Evolutionary conservation across 2,888 invertebrate genomes (phyloP).

Genomic region (Myopa tessellatipennis): DNA sequence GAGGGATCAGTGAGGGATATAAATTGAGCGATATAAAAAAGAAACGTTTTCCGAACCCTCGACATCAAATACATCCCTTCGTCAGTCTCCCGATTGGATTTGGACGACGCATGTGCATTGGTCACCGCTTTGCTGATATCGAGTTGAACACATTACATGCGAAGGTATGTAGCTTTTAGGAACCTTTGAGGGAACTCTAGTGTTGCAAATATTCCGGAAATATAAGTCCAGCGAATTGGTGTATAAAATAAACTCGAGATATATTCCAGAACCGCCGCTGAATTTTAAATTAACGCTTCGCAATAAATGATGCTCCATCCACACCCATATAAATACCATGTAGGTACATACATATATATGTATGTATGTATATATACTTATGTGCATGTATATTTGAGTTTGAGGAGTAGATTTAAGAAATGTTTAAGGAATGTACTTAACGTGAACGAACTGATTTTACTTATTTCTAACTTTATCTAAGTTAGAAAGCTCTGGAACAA

Average conservation of each 20-base stretch:
- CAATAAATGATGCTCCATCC: slow-evolving; percentile 52
- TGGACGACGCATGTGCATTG: slow-evolving; percentile 81
- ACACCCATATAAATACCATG: background rate
- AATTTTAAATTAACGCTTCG: slow-evolving; percentile 74
- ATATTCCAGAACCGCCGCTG: slow-evolving; percentile 78
- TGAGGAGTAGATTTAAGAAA: no score
- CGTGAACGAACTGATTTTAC: no score
- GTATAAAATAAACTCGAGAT: slow-evolving; percentile 80
- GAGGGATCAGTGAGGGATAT: no score
- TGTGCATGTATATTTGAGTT: no score
- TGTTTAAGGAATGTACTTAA: no score
- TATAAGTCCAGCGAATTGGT: slow-evolving; percentile 76
- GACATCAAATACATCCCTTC: slow-evolving; percentile 78
- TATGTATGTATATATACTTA: no score
- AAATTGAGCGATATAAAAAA: no score
- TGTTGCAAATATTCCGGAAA: slow-evolving; percentile 76
- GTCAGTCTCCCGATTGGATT: slow-evolving; percentile 82
- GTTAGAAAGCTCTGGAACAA: no score
- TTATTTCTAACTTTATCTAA: no score
- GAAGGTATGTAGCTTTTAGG: slow-evolving; percentile 70
- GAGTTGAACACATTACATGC: slow-evolving; percentile 80
- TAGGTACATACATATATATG: no score
- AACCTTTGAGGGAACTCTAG: background rate
- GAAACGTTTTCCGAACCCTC: no score
- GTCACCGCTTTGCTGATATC: slow-evolving; percentile 83